phyloP scores from a whole-genome alignment of 2,888 invertebrate genomes.

The Prosopocoilus inquinatus region DNA sequence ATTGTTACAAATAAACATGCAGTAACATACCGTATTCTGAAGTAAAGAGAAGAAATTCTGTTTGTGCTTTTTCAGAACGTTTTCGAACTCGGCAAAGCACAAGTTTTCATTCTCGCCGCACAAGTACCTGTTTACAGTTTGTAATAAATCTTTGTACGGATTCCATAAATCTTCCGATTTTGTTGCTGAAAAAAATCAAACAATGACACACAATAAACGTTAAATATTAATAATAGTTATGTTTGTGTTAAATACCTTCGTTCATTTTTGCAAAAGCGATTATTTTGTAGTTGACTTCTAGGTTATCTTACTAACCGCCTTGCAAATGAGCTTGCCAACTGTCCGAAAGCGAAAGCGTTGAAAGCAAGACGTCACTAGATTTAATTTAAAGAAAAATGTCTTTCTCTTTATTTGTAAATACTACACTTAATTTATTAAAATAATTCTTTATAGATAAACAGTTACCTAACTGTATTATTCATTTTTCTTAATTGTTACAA shows the following conservation, averaged over 20 bases:
- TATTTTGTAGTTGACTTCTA: background rate
- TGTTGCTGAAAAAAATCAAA: slow-evolving; percentile 19
- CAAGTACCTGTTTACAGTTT: slow-evolving; percentile 67
- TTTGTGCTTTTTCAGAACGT: slow-evolving; percentile 74
- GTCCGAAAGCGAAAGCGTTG: no score
- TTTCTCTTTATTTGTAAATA: no score
- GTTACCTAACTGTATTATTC: no score
- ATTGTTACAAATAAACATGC: background rate
- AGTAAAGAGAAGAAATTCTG: slow-evolving; percentile 82
- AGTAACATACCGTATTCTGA: slow-evolving; percentile 75
- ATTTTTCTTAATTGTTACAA: no score
- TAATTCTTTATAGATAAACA: no score
- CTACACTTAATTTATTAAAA: no score
- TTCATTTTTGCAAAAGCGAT: slow-evolving; percentile 7
- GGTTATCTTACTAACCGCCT: slow-evolving; percentile 2
- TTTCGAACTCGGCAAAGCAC: slow-evolving; percentile 70
- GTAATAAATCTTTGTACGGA: slow-evolving; percentile 75
- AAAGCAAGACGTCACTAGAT: no score
- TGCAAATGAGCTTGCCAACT: background rate
- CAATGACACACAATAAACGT: background rate
- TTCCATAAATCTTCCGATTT: slow-evolving; percentile 79
- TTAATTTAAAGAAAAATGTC: no score
- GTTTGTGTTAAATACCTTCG: slow-evolving; percentile 5
- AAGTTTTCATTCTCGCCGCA: slow-evolving; percentile 57
- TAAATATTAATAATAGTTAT: no score